These are phyloP conservation scores for Ctenopoma kingsleyae DNA, from an alignment of 2,797 vertebrate genomes.

Conservation along the genomic window DNA sequence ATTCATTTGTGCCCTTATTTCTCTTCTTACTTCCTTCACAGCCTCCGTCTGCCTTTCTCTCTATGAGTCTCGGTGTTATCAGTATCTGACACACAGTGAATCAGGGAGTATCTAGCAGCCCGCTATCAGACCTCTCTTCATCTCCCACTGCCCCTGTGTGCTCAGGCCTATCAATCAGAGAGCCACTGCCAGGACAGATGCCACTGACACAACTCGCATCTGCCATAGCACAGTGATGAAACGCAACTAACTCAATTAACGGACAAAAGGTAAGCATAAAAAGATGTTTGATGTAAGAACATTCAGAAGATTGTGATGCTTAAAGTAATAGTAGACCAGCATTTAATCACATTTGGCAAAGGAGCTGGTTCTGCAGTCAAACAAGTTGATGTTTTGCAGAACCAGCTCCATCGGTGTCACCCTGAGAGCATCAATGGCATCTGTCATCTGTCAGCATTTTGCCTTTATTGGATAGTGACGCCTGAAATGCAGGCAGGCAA, in stretches of 20 bases:
- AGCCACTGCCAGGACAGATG: slow-evolving; percentile 61
- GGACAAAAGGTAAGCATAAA: neutral
- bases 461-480: no score
- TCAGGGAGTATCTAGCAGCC: slow-evolving; percentile 85
- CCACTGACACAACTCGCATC: slow-evolving; percentile 28
- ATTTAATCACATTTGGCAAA: no score
- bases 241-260: slow-evolving; percentile 36
- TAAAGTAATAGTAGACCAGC: no score
- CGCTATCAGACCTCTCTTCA: slow-evolving; percentile 85
- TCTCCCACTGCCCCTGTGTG: slow-evolving; percentile 79
- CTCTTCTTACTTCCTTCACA: slow-evolving; percentile 53
- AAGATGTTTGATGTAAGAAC: neutral
- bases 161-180: slow-evolving; percentile 84
- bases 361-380: no score
- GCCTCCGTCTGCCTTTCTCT: slow-evolving; percentile 50
- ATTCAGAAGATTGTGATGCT: neutral
- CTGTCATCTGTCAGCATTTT: no score
- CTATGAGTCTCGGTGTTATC: slow-evolving; percentile 75
- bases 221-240: slow-evolving; percentile 3
- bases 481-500: no score
- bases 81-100: slow-evolving; percentile 86
- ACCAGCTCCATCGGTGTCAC: no score
- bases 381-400: no score
- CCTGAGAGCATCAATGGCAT: no score
- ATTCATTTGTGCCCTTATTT: slow-evolving; percentile 67